Evolutionary conservation across 2,888 invertebrate genomes (phyloP), one percentile per base, ranked within the genome.

Genomic region (Harmothoe impar): DNA sequence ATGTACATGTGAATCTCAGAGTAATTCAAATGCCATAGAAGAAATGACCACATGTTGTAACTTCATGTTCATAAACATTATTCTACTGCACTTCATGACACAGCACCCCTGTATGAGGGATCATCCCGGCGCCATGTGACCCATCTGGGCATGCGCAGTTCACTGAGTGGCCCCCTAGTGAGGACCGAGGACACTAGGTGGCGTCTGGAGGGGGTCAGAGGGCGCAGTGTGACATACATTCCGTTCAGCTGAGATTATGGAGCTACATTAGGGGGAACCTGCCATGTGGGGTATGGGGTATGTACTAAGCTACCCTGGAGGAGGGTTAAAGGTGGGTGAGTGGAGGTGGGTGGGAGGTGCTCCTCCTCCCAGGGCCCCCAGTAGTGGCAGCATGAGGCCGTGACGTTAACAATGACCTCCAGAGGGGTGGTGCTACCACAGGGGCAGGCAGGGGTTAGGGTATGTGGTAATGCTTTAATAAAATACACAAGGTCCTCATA

Each of bases 181-280:
- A 25, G 1, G 72, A 29, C 72, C 3, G 72, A 29, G 72, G 29
- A 72, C 72, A 72, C 72, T 29, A 72, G n/a, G 72, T 29, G 72
- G 72, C 72, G 72, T 72, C 72, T 72, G 81, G 0, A 17, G 23
- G n/a, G n/a, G 81, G 81, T 81, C 81, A 33, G 33, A 29, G 35
- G 33, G 33, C 77, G 43, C 35, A 35, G 35, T 33, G 81, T 81
- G 43, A 81, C 81, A 81, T 81, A 81, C 33, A 81, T 81, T 43
- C 81, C 33, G 33, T 43, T 20, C 33, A 33, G 43, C 43, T 43
- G 81, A 43, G 81, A 81, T 81, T 81, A 43, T 25, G 17, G 25
- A 35, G 81, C 35, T 81, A 81, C 81, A 33, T 81, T 81, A 77
- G 29, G 5, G 29, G 5, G n/a, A 15, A 25, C 31, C 17, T 31